Conservation (phyloP, 2,113 vertebrate species). For the Tyrannus savana region DNA sequence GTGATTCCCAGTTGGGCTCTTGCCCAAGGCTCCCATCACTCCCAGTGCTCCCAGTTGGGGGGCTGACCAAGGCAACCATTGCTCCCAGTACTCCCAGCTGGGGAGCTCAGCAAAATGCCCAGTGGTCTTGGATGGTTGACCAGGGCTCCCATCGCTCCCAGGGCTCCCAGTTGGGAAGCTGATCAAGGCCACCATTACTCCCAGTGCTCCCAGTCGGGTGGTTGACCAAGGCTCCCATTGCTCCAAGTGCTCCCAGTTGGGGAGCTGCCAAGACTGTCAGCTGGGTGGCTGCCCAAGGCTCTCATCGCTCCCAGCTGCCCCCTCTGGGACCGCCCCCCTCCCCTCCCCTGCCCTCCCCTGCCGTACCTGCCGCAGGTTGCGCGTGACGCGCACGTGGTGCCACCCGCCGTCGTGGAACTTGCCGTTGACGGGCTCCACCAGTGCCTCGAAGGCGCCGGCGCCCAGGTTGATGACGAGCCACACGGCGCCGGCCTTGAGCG, state of each 20-base stretch:
- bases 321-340: neutral
- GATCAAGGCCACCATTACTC: neutral
- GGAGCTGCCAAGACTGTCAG: too few relatives aligned
- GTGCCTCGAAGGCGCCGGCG: conserved; percentile 93
- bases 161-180: neutral
- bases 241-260: neutral
- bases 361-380: conserved; percentile 95
- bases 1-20: neutral
- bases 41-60: neutral
- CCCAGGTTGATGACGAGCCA: conserved; percentile 97
- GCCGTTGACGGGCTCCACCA: conserved; percentile 91
- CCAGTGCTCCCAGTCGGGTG: neutral
- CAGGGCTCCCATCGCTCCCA: too few relatives aligned
- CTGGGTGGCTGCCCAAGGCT: neutral
- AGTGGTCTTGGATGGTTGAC: too few relatives aligned
- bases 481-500: conserved; percentile 90
- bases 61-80: neutral
- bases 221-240: neutral
- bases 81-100: neutral
- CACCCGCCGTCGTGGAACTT: conserved; percentile 93
- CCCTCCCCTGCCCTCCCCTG: too few relatives aligned
- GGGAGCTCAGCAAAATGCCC: neutral
- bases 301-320: neutral
- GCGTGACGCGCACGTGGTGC: conserved; percentile 91
- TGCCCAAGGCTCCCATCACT: neutral